Percentiles rank a stretch among this genome's conserved stretches.
These are phyloP conservation scores for Drosophila repleta DNA, from an alignment of 1,140 invertebrate genomes.

Conservation along the genomic window DNA sequence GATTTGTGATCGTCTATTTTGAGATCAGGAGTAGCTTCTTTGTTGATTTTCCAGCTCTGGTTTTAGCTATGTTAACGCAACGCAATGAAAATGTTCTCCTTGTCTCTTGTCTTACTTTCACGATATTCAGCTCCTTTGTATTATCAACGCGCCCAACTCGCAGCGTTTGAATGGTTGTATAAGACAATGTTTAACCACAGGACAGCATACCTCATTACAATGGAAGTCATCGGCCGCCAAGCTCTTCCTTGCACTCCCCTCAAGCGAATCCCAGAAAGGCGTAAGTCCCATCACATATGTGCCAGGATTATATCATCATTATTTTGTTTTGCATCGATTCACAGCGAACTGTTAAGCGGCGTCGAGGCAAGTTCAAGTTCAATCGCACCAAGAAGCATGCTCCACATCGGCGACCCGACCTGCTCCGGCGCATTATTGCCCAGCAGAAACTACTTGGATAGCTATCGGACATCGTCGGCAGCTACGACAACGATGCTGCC, in stretches of 20 bases:
- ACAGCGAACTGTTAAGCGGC: conserved; percentile 86
- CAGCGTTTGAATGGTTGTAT: conserved; percentile 84
- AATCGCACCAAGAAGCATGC: conserved; percentile 91
- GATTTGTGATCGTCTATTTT: background rate
- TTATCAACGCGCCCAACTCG: conserved; percentile 83
- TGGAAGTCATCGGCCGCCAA: conserved; percentile 83
- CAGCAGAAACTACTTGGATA: conserved; percentile 87
- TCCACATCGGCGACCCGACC: conserved; percentile 84
- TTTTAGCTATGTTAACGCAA: conserved; percentile 29
- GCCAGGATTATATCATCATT: background rate
- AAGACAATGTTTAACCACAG: conserved; percentile 84
- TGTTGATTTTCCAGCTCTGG: conserved; percentile 41
- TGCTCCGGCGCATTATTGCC: conserved; percentile 83
- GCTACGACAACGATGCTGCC: conserved; percentile 79
- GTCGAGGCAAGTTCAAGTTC: conserved; percentile 90
- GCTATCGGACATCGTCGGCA: conserved; percentile 85
- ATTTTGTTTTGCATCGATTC: background rate
- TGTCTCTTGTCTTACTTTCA: conserved; percentile 76
- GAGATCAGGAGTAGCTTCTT: background rate
- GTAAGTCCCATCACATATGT: conserved; percentile 53
- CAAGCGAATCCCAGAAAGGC: conserved; percentile 76
- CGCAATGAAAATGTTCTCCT: conserved; percentile 41
- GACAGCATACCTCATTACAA: conserved; percentile 78
- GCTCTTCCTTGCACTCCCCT: conserved; percentile 83
- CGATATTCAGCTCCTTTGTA: conserved; percentile 83